Evolutionary conservation across 2,888 invertebrate species (phyloP).

Genomic region (Dasysyrphus albostriatus): DNA sequence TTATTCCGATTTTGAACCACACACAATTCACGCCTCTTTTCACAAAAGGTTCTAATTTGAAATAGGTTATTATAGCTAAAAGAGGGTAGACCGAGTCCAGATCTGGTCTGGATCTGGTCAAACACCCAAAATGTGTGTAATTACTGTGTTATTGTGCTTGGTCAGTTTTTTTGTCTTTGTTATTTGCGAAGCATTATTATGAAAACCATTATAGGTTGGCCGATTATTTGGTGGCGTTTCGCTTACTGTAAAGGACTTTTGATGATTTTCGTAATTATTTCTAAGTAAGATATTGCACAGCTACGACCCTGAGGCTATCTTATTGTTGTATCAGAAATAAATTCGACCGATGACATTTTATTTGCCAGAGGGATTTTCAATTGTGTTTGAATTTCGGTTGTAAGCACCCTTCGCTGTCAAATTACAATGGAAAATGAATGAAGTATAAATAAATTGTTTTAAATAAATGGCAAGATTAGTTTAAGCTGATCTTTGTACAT

Average conservation of each 20-base stretch:
- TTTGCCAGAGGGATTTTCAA: constrained; percentile 28
- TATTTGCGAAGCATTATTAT: constrained; percentile 55
- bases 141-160: constrained; percentile 58
- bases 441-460: background rate
- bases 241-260: constrained; percentile 1
- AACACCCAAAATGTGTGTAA: constrained; percentile 62
- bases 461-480: too few species aligned
- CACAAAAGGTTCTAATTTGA: constrained; percentile 66
- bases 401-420: constrained; percentile 9
- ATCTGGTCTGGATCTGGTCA: constrained; percentile 45
- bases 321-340: background rate
- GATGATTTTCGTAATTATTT: constrained; percentile 17
- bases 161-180: constrained; percentile 47
- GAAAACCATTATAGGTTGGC: background rate
- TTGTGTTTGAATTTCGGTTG: constrained; percentile 8
- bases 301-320: constrained; percentile 44
- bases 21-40: constrained; percentile 63
- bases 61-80: constrained; percentile 27
- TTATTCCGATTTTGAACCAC: constrained; percentile 21
- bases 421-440: constrained; percentile 1
- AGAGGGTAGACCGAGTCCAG: constrained; percentile 16
- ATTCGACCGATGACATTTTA: constrained; percentile 15
- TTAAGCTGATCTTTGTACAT: too few species aligned
- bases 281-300: constrained; percentile 47
- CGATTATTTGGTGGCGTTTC: constrained; percentile 31